A percentile compares a stretch with the other conserved stretches of the same genome.
Evolutionary conservation across 1,140 invertebrate species (phyloP).

Genomic region (Drosophila miranda): DNA sequence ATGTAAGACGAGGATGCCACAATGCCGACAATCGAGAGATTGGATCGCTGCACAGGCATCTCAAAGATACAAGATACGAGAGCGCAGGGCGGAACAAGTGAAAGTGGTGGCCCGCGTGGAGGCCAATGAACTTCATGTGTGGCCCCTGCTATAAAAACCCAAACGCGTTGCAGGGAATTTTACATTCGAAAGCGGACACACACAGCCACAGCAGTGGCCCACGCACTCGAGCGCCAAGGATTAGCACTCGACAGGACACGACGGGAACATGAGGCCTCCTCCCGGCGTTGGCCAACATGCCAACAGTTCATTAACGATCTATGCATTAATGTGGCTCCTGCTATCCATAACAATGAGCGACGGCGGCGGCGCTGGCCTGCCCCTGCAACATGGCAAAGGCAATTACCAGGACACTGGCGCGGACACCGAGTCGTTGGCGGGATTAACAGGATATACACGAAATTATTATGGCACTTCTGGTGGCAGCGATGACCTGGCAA

Average conservation of each 20-base stretch:
- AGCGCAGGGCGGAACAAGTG: slow-evolving; percentile 18
- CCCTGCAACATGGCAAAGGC: slow-evolving; percentile 40
- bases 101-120: slow-evolving; percentile 26
- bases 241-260: slow-evolving; percentile 1
- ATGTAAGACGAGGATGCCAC: not conserved
- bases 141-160: slow-evolving; percentile 54
- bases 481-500: slow-evolving; percentile 58
- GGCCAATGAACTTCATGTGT: slow-evolving; percentile 63
- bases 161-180: slow-evolving; percentile 24
- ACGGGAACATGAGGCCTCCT: slow-evolving; percentile 22
- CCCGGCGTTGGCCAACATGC: slow-evolving; percentile 23
- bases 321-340: slow-evolving; percentile 56
- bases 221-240: slow-evolving; percentile 23
- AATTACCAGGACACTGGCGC: slow-evolving; percentile 58
- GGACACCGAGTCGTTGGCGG: slow-evolving; percentile 45
- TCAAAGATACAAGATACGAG: slow-evolving; percentile 28
- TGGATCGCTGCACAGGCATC: slow-evolving; percentile 9
- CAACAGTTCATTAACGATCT: slow-evolving; percentile 67
- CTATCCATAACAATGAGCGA: slow-evolving; percentile 56
- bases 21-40: too few species aligned
- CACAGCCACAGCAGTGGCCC: slow-evolving; percentile 10
- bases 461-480: slow-evolving; percentile 61
- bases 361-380: not conserved
- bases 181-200: slow-evolving; percentile 47
- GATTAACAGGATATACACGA: slow-evolving; percentile 72